phyloP scores from a whole-genome alignment of 2,888 invertebrate species.

The Neria commutata region DNA sequence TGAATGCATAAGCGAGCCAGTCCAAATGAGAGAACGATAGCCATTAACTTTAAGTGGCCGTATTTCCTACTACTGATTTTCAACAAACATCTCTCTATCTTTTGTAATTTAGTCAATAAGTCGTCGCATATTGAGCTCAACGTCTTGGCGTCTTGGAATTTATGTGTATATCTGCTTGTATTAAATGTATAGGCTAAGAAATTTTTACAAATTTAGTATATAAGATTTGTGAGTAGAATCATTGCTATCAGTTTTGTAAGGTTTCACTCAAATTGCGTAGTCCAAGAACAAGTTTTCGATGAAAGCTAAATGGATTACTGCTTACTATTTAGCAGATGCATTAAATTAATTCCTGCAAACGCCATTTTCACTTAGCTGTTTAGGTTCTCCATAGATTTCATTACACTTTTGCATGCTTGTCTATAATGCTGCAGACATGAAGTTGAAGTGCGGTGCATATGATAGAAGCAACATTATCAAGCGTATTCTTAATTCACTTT shows the following conservation, averaged over 20 bases:
- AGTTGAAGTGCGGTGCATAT: no score
- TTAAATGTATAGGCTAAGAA: slow-evolving; percentile 32
- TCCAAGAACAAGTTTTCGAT: background rate
- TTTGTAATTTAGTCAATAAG: no score
- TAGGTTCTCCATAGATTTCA: no score
- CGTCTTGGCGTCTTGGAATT: no score
- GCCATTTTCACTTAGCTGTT: slow-evolving; percentile 13
- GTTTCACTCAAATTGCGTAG: slow-evolving; percentile 40
- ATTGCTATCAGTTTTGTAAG: slow-evolving; percentile 48
- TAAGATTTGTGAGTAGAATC: slow-evolving; percentile 11
- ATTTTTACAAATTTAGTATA: background rate
- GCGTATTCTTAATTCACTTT: no score
- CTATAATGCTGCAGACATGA: no score
- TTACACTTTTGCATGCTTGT: no score
- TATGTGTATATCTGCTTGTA: slow-evolving; percentile 33
- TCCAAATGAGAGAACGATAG: slow-evolving; percentile 6
- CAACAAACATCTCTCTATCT: no score
- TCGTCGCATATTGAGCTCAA: no score
- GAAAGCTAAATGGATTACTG: background rate
- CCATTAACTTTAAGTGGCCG: no score
- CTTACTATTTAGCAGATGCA: background rate
- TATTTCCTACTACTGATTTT: no score
- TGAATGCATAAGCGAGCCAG: slow-evolving; percentile 4
- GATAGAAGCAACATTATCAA: no score
- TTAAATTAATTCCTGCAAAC: slow-evolving; percentile 9